Evolutionary conservation across 2,113 vertebrate species (phyloP).

Genomic region (Cepphus grylle): DNA sequence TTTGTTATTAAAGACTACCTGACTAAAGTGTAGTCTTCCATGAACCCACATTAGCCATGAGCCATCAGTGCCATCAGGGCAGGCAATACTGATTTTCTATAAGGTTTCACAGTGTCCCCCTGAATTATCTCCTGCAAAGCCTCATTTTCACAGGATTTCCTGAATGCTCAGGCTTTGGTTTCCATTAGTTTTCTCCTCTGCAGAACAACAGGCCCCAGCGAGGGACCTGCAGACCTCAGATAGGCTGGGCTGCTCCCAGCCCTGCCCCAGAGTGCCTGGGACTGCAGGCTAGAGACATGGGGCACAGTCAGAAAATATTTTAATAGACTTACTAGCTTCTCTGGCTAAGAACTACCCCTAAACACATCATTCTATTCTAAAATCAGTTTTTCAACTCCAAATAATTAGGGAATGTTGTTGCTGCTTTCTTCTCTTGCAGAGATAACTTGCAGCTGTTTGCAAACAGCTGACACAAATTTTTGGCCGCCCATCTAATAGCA

Average conservation of each 20-base stretch:
- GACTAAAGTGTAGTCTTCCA: neutral
- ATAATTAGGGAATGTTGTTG: neutral
- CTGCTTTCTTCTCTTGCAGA: neutral
- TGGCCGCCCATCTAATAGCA: neutral
- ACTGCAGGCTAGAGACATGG: neutral
- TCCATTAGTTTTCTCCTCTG: neutral
- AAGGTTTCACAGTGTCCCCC: neutral
- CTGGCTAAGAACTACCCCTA: neutral
- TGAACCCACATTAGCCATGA: neutral
- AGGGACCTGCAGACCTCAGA: neutral
- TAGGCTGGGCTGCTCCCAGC: accelerated
- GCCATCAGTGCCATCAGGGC: neutral
- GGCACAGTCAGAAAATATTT: neutral
- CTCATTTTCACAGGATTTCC: neutral
- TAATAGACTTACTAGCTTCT: neutral
- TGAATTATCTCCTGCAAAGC: neutral
- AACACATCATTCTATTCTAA: neutral
- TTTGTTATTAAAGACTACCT: neutral
- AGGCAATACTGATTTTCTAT: neutral
- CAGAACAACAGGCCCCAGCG: neutral
- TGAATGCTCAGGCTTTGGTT: neutral
- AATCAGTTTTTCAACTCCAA: neutral
- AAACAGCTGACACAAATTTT: neutral
- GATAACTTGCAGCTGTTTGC: neutral
- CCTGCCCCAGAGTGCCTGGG: accelerated